Evolutionary conservation across 2,888 invertebrate species (phyloP), one percentile per base, ranked within the genome.

Genomic region (Caenorhabditis zanzibari): DNA sequence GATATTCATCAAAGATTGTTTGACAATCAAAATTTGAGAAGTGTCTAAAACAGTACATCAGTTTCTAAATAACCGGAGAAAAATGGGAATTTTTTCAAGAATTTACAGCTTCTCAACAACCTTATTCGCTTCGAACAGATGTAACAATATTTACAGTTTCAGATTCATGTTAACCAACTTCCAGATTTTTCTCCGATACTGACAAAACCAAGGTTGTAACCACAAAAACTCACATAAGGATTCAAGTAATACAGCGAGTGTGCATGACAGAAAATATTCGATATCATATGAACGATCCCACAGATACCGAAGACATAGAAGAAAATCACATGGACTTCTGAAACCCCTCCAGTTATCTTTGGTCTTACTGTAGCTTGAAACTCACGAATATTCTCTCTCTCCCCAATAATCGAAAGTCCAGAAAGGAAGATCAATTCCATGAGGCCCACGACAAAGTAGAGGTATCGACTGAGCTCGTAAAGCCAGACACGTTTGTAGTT

Each of bases 221-320:
- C n/a, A 19, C 7, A 1, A 19, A 49, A 44, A 84, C 88, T 89
- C 66, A 91, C 91, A 72, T 92, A 91, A 14, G 92, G 92, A 77
- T 91, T 90, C 58, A 92, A 81, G 81, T 91, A 90, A 73, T 91
- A 92, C 19, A 92, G 85, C 0, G 92, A 92, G 61, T 89, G 89
- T 2, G 89, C 87, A 73, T 92, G 92, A 61, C 92, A 92, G 81
- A 91, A 87, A 38, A 89, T 90, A 64, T 92, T 92, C n/a, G 90
- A 74, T 19, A 91, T 79, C 88, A 92, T 92, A 81, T 92, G 91
- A 47, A 89, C 89, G 61, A 90, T 88, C 49, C 90, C 92, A 73
- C 90, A 92, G 47, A 88, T 84, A 49, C 92, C 92, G 80, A 92
- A 92, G 16, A 89, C 86, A 81, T 92, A 92, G 88, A 92, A 92